Evolutionary conservation across 2,797 vertebrate genomes (phyloP), one percentile per base, ranked within the genome.

Genomic region (Poecilia picta): DNA sequence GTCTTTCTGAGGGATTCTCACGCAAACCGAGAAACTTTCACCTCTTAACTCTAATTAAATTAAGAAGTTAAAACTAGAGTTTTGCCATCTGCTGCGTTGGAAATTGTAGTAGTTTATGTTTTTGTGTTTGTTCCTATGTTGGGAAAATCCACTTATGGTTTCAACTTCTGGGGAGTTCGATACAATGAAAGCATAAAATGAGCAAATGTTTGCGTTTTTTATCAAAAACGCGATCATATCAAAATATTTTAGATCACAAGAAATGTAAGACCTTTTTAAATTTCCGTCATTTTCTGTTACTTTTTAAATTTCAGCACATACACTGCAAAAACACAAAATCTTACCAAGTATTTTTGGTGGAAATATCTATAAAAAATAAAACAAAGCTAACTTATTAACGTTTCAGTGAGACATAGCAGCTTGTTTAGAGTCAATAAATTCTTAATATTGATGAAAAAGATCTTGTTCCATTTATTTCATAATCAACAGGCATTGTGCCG

Each of bases 81-180:
- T 53, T 47, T 13, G 39, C 66, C 18, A 1, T 25, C 20, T 46
- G 51, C 16, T 45, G 73, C 80, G 43, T 23, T 45, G 20, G 12
- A 57, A 66, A 68, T 25, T 41, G 28, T 12, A 47, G 31, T 15
- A 15, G 5, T 70, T 70, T 45, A 70, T 13, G 5, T n/a, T 49
- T 43, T 41, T 25, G 2, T 43, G 77, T 84, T 84, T 75, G 16
- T 77, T 43, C 23, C 23, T 43, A 10, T 70, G 43, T 70, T 15
- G 39, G 41, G 39, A 12, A 12, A 66, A 70, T 43, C 39, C 41
- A n/a, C 1, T 3, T 15, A 8, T 15, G 25, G 15, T 43, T 70
- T 45, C 39, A 70, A 45, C 41, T 12, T 13, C 39, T 13, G 39
- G 3, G 23, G 11, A 7, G 66, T 43, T 45, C n/a, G 39, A 70